phyloP scores from a whole-genome alignment of 2,797 vertebrate genomes.

The Gobionotothen gibberifrons region DNA sequence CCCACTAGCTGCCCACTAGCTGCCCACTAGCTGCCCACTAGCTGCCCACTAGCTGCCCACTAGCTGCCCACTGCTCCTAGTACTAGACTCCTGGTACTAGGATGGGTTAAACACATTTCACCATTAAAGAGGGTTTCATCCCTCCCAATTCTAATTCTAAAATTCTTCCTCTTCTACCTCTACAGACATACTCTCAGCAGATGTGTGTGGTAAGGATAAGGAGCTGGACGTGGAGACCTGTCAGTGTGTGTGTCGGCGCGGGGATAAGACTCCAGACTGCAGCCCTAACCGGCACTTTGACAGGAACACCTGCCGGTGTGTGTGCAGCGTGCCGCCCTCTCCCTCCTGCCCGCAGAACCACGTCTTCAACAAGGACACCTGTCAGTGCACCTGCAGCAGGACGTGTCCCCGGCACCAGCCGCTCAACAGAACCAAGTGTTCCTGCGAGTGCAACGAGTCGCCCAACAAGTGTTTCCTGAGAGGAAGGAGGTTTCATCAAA shows the following conservation, averaged over 20 bases:
- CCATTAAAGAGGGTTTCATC: too few relatives aligned
- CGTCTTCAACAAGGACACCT: conserved; percentile 90
- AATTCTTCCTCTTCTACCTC: not conserved
- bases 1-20: too few relatives aligned
- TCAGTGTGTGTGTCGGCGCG: conserved; percentile 90
- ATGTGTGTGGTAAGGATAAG: conserved; percentile 90
- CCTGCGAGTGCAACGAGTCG: conserved; percentile 94
- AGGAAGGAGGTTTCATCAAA: conserved; percentile 91
- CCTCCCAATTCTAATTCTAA: too few relatives aligned
- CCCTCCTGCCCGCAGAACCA: conserved; percentile 85
- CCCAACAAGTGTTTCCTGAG: conserved; percentile 94
- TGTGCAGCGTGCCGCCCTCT: conserved; percentile 83
- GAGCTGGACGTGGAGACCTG: conserved; percentile 94
- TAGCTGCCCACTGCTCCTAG: too few relatives aligned
- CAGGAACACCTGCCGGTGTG: conserved; percentile 89
- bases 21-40: too few relatives aligned
- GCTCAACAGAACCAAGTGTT: conserved; percentile 90
- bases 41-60: too few relatives aligned
- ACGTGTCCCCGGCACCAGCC: conserved; percentile 91
- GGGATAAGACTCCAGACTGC: conserved; percentile 81
- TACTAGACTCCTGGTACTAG: too few relatives aligned
- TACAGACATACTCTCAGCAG: conserved; percentile 82
- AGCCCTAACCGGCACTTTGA: conserved; percentile 89
- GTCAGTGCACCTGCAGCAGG: conserved; percentile 90
- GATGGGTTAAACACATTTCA: too few relatives aligned